These are phyloP conservation scores for Drepana falcataria DNA, from an alignment of 2,888 invertebrate genomes.

Conservation along the genomic window DNA sequence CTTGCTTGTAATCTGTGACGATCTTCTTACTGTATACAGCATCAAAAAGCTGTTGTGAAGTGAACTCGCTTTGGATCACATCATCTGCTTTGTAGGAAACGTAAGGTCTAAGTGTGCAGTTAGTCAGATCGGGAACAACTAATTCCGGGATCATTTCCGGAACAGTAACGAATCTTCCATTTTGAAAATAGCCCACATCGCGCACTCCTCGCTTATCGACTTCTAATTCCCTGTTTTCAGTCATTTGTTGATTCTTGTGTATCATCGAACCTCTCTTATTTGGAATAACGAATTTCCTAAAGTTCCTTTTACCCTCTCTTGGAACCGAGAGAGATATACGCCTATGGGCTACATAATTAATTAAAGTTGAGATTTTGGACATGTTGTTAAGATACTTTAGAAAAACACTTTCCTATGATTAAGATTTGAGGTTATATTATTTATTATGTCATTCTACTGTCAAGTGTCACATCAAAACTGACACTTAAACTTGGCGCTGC, in stretches of 20 bases:
- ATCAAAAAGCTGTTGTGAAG: conserved; percentile 89
- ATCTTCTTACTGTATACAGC: conserved; percentile 90
- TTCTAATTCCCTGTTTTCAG: conserved; percentile 81
- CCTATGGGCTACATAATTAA: conserved; percentile 54
- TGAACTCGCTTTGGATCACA: conserved; percentile 88
- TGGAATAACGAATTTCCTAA: conserved; percentile 86
- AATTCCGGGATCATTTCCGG: conserved; percentile 95
- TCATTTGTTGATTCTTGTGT: conserved; percentile 80
- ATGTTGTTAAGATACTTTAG: conserved; percentile 28
- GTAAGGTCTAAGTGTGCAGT: conserved; percentile 93
- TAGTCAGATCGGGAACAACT: conserved; percentile 92
- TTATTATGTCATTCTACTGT: no score
- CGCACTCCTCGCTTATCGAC: conserved; percentile 85
- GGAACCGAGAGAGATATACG: conserved; percentile 55
- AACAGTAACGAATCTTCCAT: conserved; percentile 80
- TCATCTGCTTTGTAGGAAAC: conserved; percentile 91
- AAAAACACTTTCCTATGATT: no score
- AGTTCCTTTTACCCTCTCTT: conserved; percentile 86
- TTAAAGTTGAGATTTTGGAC: conserved; percentile 51
- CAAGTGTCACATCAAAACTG: no score
- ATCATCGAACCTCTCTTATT: conserved; percentile 86
- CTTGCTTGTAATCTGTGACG: conserved; percentile 83
- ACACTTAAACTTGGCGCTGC: no score
- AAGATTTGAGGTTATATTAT: background rate
- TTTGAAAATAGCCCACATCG: conserved; percentile 77